Percentiles rank a stretch among this genome's conserved stretches.
These are phyloP conservation scores for Myopa tessellatipennis DNA, from an alignment of 2,888 invertebrate species.

Conservation along the genomic window DNA sequence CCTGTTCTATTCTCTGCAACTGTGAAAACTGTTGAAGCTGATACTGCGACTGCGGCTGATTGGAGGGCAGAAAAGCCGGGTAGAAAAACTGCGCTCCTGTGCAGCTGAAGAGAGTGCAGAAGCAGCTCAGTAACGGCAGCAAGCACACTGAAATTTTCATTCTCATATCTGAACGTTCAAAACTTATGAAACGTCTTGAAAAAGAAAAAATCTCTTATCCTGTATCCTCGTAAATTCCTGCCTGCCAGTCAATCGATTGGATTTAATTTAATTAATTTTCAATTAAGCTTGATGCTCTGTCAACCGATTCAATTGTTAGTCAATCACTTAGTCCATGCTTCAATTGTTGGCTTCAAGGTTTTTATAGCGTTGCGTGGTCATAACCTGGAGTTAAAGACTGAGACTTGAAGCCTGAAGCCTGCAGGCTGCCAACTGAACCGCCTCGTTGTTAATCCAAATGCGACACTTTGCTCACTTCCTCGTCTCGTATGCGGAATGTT, in stretches of 20 bases:
- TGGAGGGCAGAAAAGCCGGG: conserved; percentile 2
- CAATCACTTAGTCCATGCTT: conserved; percentile 14
- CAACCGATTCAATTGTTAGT: conserved; percentile 24
- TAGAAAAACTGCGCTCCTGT: conserved; percentile 34
- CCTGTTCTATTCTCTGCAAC: conserved; percentile 5
- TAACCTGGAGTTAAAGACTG: background rate
- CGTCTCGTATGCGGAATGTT: conserved; percentile 22
- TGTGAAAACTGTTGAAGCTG: background rate
- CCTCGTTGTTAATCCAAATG: conserved; percentile 1
- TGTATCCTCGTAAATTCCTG: no score
- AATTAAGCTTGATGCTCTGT: background rate
- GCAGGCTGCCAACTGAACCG: background rate
- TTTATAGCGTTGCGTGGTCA: conserved; percentile 27
- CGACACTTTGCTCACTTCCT: conserved; percentile 31
- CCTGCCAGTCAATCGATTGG: no score
- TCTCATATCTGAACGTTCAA: background rate
- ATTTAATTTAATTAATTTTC: background rate
- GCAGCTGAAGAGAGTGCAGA: conserved; percentile 25
- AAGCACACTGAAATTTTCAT: background rate
- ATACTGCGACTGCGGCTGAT: conserved; percentile 15
- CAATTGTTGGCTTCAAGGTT: conserved; percentile 14
- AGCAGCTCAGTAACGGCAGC: background rate
- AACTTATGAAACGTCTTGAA: background rate
- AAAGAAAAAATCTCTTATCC: no score
- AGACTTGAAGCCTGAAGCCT: background rate